A percentile compares a stretch with the other conserved stretches of the same genome.
Conservation (phyloP, 2,888 invertebrate genomes). For the Caenorhabditis auriculariae region DNA sequence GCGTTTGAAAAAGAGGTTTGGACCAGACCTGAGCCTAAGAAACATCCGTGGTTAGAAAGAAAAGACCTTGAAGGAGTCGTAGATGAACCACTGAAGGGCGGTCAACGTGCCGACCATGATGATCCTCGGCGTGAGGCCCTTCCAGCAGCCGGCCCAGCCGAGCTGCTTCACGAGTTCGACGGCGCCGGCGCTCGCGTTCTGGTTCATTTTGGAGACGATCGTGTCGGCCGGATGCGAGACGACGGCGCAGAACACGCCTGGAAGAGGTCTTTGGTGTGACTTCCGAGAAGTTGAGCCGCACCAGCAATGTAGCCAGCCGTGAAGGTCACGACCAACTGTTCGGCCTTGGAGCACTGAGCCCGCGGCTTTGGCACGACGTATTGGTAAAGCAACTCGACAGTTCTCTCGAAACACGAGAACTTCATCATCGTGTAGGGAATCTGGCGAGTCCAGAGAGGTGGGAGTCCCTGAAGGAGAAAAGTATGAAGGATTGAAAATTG, state of each 20-base stretch:
- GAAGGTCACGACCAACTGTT: conserved; percentile 92
- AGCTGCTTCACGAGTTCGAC: conserved; percentile 75
- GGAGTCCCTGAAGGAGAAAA: conserved; percentile 73
- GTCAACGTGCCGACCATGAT: conserved; percentile 89
- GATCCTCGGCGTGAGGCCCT: conserved; percentile 80
- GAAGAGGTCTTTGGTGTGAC: conserved; percentile 51
- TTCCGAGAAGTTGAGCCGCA: background rate
- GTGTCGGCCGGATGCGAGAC: conserved; percentile 98
- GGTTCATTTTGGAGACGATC: conserved; percentile 92
- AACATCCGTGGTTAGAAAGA: too few relatives aligned
- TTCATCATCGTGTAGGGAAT: conserved; percentile 99
- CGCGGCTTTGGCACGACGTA: conserved; percentile 79
- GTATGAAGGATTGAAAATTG: conserved; percentile 62
- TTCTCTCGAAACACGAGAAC: conserved; percentile 94
- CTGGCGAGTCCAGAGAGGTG: conserved; percentile 90
- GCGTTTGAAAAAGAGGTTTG: too few relatives aligned
- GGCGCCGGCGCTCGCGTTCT: conserved; percentile 79
- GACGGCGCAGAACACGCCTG: conserved; percentile 96
- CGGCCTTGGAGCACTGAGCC: conserved; percentile 74
- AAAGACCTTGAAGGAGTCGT: conserved; percentile 77
- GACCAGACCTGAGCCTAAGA: too few relatives aligned
- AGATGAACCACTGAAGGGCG: conserved; percentile 87
- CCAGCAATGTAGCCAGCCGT: conserved; percentile 83
- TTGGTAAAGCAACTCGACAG: conserved; percentile 85
- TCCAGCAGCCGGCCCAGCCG: conserved; percentile 69